Evolutionary conservation across 2,888 invertebrate genomes (phyloP).

Genomic region (Alentia gelatinosa): DNA sequence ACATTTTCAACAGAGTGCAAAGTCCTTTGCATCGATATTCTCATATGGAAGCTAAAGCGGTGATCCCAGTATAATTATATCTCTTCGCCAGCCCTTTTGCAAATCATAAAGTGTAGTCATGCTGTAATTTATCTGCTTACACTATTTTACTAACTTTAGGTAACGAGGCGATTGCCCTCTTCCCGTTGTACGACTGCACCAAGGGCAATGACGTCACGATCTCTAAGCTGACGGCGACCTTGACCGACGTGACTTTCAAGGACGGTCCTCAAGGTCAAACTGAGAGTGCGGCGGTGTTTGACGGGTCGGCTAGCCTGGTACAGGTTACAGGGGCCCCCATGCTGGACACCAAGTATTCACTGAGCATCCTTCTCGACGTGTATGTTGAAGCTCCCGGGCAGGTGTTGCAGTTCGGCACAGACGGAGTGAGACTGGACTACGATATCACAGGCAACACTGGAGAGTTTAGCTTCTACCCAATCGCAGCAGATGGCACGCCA

Average conservation of each 20-base stretch:
- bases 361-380: slow-evolving; percentile 49
- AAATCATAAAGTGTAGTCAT: no score
- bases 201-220: slow-evolving; percentile 31
- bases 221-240: not conserved
- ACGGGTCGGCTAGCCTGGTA: slow-evolving; percentile 4
- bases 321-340: not conserved
- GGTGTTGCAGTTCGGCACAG: not conserved
- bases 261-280: slow-evolving; percentile 44
- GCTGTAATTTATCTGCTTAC: no score
- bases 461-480: slow-evolving; percentile 30
- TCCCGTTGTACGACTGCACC: slow-evolving; percentile 58
- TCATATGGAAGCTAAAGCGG: no score
- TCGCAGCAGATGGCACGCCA: not conserved
- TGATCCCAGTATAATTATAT: no score
- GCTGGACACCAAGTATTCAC: slow-evolving; percentile 44
- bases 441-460: not conserved
- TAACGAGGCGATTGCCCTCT: slow-evolving; percentile 41
- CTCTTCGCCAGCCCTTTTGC: no score
- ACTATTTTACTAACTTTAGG: no score
- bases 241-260: not conserved
- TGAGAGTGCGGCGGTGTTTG: not conserved
- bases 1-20: not conserved
- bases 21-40: no score
- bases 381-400: slow-evolving; percentile 28
- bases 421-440: not conserved